Conservation (phyloP, 2,888 invertebrate species). For the Ernsta delagoae region DNA sequence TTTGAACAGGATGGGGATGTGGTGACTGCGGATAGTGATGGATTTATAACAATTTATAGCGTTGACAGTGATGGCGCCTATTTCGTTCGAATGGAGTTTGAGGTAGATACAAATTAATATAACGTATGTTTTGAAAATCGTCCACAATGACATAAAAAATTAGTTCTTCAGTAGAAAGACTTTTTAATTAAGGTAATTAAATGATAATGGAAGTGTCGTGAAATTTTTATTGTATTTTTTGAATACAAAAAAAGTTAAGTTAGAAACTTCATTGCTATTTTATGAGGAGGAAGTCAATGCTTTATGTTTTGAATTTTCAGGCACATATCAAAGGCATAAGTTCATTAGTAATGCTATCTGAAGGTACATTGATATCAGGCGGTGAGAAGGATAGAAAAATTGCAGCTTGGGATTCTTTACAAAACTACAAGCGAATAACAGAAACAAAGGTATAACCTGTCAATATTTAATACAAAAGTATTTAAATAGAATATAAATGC, state of each 20-base stretch:
- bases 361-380: slow-evolving; percentile 95
- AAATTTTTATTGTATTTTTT: too few relatives aligned
- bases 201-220: too few relatives aligned
- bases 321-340: slow-evolving; percentile 95
- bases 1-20: slow-evolving; percentile 97
- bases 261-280: too few relatives aligned
- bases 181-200: too few relatives aligned
- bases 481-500: too few relatives aligned
- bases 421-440: slow-evolving; percentile 95
- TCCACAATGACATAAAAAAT: neutral
- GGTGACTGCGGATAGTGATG: slow-evolving; percentile 96
- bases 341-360: slow-evolving; percentile 94
- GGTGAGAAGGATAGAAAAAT: slow-evolving; percentile 96
- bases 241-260: too few relatives aligned
- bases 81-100: slow-evolving; percentile 94
- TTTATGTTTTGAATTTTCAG: too few relatives aligned
- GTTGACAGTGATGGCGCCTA: slow-evolving; percentile 95
- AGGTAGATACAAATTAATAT: slow-evolving; percentile 72
- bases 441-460: slow-evolving; percentile 88
- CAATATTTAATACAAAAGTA: too few relatives aligned
- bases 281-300: too few relatives aligned
- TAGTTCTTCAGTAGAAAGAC: too few relatives aligned
- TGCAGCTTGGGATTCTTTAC: slow-evolving; percentile 96
- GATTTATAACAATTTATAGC: slow-evolving; percentile 95
- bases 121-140: neutral